Base-by-base conservation (phyloP, 23 tunicate species). In the Trididemnum nubilum region DNA sequence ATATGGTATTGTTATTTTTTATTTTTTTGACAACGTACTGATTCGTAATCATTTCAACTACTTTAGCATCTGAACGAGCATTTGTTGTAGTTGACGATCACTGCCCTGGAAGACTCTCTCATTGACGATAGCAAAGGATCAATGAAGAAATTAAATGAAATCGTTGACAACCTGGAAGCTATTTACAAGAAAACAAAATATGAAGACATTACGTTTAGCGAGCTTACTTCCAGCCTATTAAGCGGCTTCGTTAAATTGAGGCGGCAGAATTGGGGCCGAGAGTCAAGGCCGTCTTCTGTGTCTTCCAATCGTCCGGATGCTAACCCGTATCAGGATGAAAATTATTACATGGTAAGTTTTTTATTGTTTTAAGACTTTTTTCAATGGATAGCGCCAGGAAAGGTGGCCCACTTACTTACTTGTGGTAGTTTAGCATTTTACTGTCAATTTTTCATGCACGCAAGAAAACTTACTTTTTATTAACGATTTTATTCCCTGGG, bases 231-330 rank as follows among this genome's bases (percentile, higher is more conserved):
- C 33, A 70, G 25, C 39, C 40, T 85, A 3, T 44, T 85, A 15
- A 29, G 35, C 30, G 73, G 84, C 12, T 70, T 85, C 0, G 60
- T 77, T 26, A 70, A 70, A 33, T 72, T 85, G 33, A 58, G 83
- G 22, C 72, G n/a, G 15, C 34, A 70, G 12, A 78, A 85, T 60
- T 85, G 90, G 90, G 90, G 90, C 18, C 38, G 90, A 33, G 79
- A 78, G 1, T 75, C 72, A 30, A 2, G 57, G 1, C 29, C 57
- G 25, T 50, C 86, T 9, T 74, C 67, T n/a, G 36, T 23, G 12
- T 2, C 69, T 28, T 2, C 52, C 54, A 2, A 52, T 2, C 60
- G 21, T 59, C 80, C 87, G 1, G 87, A 51, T 4, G 23, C 23
- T 4, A 29, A 22, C 15, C 73, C 72, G 15, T 27, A 63, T 22